Base-by-base conservation (phyloP, 2,797 vertebrate species). In the Peromyscus aztecus region DNA sequence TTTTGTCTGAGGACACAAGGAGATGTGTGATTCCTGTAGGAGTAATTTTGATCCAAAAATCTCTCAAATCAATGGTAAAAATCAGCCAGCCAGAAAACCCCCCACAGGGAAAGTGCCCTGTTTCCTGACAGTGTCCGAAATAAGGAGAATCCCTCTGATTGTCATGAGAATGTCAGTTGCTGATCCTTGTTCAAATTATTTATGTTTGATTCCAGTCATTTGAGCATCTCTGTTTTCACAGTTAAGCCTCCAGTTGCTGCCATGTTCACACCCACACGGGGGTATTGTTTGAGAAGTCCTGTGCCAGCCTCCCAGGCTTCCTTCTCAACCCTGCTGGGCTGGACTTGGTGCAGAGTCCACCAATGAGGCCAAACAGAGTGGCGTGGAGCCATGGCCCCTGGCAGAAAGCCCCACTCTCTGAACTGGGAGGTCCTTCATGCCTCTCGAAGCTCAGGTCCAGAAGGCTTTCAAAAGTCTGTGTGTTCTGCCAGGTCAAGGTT, bases 11-110 rank as follows among this genome's bases (percentile, higher is more conserved):
- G 78, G 76, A 93, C 71, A 89, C 29, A 63, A 73, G 59, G 61
- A 87, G 23, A 63, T 27, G 37, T 61, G 43, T 90, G 91, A 95
- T 91, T 96, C 96, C 92, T 27, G 71, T 31, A 31, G 80, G 80
- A 75, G 59, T 29, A 59, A 84, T 84, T 95, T 80, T 34, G 96
- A 85, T 95, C 76, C 92, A 87, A 4, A 4, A 81, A 85, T 63
- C 87, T 94, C 94, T 97, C 93, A 52, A 73, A 63, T 94, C 78
- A 17, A 4, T 83, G 86, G 75, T 57, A 73, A 94, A 82, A 91
- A 73, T 37, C 89, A 95, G 91, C 89, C 69, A 94, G 76, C 67
- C 1, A 7, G 96, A 95, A 96, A 96, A 91, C 52, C 67, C 67
- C 63, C 96, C 88, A 89, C 91, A 49, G 43, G 86, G 92, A 96